A percentile compares a stretch with the other conserved stretches of the same genome.
phyloP scores from a whole-genome alignment of 2,888 invertebrate species.

The Ectropis crepuscularia region DNA sequence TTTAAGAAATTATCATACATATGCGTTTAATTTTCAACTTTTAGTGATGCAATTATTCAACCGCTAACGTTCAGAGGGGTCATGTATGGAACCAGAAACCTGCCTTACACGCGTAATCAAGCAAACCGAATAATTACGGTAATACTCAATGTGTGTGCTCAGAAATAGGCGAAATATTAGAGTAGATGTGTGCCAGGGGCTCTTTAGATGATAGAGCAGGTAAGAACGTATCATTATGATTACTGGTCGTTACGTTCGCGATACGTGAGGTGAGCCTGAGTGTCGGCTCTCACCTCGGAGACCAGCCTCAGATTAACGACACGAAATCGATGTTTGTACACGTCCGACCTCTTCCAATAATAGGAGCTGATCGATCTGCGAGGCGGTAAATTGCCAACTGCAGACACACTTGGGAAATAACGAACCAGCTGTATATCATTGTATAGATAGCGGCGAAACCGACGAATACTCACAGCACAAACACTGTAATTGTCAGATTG shows the following conservation, averaged over 20 bases:
- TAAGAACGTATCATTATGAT: slow-evolving; percentile 70
- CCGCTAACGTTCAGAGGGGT: slow-evolving; percentile 20
- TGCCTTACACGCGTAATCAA: slow-evolving; percentile 14
- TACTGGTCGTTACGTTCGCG: slow-evolving; percentile 71
- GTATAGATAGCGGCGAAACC: slow-evolving; percentile 52
- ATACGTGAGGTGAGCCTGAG: slow-evolving; percentile 77
- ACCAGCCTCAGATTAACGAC: slow-evolving; percentile 76
- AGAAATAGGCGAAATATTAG: slow-evolving; percentile 34
- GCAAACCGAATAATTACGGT: slow-evolving; percentile 14
- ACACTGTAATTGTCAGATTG: slow-evolving; percentile 70
- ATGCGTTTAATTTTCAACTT: slow-evolving; percentile 16
- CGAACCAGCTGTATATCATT: slow-evolving; percentile 69
- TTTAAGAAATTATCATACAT: slow-evolving; percentile 29
- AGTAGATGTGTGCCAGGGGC: slow-evolving; percentile 27
- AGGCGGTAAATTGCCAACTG: slow-evolving; percentile 77
- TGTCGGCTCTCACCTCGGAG: slow-evolving; percentile 72
- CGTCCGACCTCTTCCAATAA: slow-evolving; percentile 83
- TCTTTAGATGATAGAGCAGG: slow-evolving; percentile 42
- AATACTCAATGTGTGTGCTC: slow-evolving; percentile 18
- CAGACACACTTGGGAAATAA: slow-evolving; percentile 75
- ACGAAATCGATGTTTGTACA: slow-evolving; percentile 83
- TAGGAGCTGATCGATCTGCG: slow-evolving; percentile 79
- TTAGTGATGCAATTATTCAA: slow-evolving; percentile 27
- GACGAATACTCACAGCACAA: slow-evolving; percentile 52
- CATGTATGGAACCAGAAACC: slow-evolving; percentile 15